Conservation (phyloP, 2,888 invertebrate species). For the Agapostemon virescens region DNA sequence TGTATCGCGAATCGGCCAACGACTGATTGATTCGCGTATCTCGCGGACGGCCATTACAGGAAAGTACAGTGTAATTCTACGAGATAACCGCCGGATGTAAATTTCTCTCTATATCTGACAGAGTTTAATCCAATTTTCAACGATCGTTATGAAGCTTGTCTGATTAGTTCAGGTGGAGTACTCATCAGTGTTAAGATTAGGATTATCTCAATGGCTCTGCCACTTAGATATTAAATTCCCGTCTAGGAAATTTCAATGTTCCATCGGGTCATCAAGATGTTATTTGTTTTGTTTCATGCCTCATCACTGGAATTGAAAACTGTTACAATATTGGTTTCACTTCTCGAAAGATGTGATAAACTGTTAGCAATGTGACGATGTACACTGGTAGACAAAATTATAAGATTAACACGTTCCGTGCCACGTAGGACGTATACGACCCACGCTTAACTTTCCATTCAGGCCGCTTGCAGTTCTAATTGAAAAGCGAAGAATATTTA, state of each 20-base stretch:
- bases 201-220: constrained; percentile 51
- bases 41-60: constrained; percentile 47
- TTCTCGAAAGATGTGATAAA: no score
- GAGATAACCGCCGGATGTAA: constrained; percentile 55
- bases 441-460: no score
- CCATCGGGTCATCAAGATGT: not conserved
- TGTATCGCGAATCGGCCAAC: constrained; percentile 32
- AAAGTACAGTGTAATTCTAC: constrained; percentile 48
- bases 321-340: not conserved
- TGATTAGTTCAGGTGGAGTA: constrained; percentile 42
- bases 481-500: no score
- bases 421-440: no score
- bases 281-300: not conserved
- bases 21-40: constrained; percentile 55
- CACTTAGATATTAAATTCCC: constrained; percentile 40
- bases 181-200: constrained; percentile 53
- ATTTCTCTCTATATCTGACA: constrained; percentile 50
- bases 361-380: no score
- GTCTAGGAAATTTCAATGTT: constrained; percentile 22
- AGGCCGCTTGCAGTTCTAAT: no score
- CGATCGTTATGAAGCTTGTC: constrained; percentile 48
- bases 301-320: not conserved
- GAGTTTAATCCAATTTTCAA: constrained; percentile 59
- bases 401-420: no score
- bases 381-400: no score